Evolutionary conservation across 1,140 invertebrate genomes (phyloP).

Genomic region (Drosophila equinoxialis): DNA sequence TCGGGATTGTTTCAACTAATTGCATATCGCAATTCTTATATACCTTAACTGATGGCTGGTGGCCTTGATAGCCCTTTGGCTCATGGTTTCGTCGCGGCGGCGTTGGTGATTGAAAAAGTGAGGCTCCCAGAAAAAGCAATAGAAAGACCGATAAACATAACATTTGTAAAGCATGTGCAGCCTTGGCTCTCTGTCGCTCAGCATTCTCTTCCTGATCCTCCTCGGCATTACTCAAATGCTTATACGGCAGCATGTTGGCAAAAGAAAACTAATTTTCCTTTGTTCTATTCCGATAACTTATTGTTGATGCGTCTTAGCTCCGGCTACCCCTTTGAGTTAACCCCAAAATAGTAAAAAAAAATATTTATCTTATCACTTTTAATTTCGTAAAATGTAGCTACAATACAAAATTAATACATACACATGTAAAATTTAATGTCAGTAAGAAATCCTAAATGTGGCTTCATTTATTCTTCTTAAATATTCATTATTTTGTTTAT

Average conservation of each 20-base stretch:
- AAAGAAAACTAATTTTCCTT: neutral
- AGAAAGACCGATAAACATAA: conserved; percentile 48
- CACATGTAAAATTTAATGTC: too few species aligned
- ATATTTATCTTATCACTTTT: too few species aligned
- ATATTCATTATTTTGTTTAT: too few species aligned
- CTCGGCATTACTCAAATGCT: conserved; percentile 20
- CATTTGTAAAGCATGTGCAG: conserved; percentile 58
- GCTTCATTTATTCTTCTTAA: too few species aligned
- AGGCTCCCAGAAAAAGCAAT: conserved; percentile 57
- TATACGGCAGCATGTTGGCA: conserved; percentile 21
- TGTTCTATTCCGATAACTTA: too few species aligned
- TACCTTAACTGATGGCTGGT: neutral
- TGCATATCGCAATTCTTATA: conserved; percentile 83
- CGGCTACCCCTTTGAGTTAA: too few species aligned
- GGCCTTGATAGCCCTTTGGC: neutral
- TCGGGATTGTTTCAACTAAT: conserved; percentile 94
- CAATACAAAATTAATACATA: too few species aligned
- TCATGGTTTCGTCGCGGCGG: conserved; percentile 30
- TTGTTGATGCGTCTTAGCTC: too few species aligned
- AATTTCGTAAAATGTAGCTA: too few species aligned
- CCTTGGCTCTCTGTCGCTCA: neutral
- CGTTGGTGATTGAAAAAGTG: conserved; percentile 48
- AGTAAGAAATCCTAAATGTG: too few species aligned
- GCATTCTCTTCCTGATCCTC: conserved; percentile 35
- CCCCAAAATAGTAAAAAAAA: too few species aligned